Evolutionary conservation across 1,140 invertebrate genomes (phyloP).

Genomic region (Zaprionus vittiger): DNA sequence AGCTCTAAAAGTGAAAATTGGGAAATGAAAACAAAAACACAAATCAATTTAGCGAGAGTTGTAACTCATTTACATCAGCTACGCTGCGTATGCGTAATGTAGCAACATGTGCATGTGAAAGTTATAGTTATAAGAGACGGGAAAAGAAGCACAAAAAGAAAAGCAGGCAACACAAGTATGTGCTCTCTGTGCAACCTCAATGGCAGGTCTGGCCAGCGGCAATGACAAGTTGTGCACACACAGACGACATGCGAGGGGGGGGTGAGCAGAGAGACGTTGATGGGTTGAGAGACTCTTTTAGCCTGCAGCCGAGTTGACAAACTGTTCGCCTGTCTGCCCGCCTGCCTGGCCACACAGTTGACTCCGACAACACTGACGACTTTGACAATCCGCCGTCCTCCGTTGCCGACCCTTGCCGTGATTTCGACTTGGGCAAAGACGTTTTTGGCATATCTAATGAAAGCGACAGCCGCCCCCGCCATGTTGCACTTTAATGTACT

Average conservation of each 20-base stretch:
- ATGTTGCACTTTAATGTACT: slow-evolving; percentile 62
- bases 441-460: slow-evolving; percentile 72
- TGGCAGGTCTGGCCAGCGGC: slow-evolving; percentile 50
- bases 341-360: slow-evolving; percentile 16
- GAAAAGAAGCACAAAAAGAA: slow-evolving; percentile 8
- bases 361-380: slow-evolving; percentile 45
- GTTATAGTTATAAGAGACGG: slow-evolving; percentile 69
- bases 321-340: slow-evolving; percentile 36
- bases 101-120: slow-evolving; percentile 74
- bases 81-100: slow-evolving; percentile 74
- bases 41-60: slow-evolving; percentile 64
- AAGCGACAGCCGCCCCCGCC: slow-evolving; percentile 7
- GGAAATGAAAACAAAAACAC: slow-evolving; percentile 66
- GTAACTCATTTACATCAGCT: slow-evolving; percentile 48
- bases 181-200: slow-evolving; percentile 69
- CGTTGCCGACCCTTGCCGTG: slow-evolving; percentile 23
- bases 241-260: slow-evolving; percentile 2
- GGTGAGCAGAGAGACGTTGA: neutral
- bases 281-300: slow-evolving; percentile 10
- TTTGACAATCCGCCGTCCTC: slow-evolving; percentile 60
- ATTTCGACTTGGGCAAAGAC: slow-evolving; percentile 55
- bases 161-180: slow-evolving; percentile 25
- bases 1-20: slow-evolving; percentile 43
- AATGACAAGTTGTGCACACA: slow-evolving; percentile 44
- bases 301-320: slow-evolving; percentile 42